Evolutionary conservation across 1,140 invertebrate genomes (phyloP), one percentile per base, ranked within the genome.

Genomic region (Amyelois transitella): DNA sequence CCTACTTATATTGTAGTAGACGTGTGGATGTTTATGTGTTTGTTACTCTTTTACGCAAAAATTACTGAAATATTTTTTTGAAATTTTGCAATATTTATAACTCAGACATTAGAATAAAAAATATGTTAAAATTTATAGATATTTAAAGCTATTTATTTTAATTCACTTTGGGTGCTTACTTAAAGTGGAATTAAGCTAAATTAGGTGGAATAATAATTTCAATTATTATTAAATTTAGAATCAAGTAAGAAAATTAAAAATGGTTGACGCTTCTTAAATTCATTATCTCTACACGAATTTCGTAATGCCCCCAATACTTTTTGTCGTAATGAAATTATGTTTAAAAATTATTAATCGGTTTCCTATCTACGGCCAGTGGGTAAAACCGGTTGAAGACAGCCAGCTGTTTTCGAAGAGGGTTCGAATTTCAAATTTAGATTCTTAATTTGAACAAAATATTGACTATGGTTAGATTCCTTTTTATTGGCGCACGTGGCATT

Each of bases 251-350:
- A 38, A 38, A 14, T 8, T 14, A 38, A 38, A 38, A 38, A 8
- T 28, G 12, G 7, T 6, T 28, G 7, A 28, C 25, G 25, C 12
- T 6, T 28, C 25, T 28, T 8, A 3, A 1, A 8, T 10, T 45
- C 19, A 2, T 2, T 45, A 45, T 19, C 43, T 18, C 43, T 45
- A 45, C 18, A 45, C 19, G 6, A 8, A 18, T 45, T 19, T 19
- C 18, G 19, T 18, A 8, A n/a, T 19, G 43, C 45, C 45, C 18
- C 10, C 7, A 21, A 21, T 21, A 10, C 45, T 48, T 48, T 48
- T 48, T 48, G 45, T 48, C 20, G 10, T 48, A 22, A 48, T 48
- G 45, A 21, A 48, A 48, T 48, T 19, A 48, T 7, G 19, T 45
- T 28, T 19, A 45, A 19, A 12, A 19, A 45, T 21, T 45, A 45